Evolutionary conservation across 2,888 invertebrate genomes (phyloP).

Genomic region (Heliconius cydno): DNA sequence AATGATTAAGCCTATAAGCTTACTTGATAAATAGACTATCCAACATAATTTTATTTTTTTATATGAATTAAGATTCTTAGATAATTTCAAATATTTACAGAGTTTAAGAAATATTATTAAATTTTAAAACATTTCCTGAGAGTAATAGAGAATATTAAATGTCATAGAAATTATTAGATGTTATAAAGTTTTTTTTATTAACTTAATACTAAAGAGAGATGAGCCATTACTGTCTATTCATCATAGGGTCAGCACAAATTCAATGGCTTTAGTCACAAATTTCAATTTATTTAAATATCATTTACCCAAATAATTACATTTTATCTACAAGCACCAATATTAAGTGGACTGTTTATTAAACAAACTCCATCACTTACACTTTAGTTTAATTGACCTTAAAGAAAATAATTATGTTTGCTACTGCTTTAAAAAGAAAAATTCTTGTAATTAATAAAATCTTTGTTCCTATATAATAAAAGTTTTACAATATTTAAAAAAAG

Average conservation of each 20-base stretch:
- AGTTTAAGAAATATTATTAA: neutral
- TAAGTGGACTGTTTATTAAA: conserved; percentile 59
- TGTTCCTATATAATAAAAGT: neutral
- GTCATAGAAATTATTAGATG: neutral
- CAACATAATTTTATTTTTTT: too few relatives aligned
- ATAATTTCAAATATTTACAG: neutral
- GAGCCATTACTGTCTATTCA: neutral
- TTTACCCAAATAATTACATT: conserved; percentile 50
- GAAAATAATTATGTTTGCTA: conserved; percentile 9
- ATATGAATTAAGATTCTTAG: neutral
- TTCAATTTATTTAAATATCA: conserved; percentile 20
- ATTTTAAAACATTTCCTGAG: neutral
- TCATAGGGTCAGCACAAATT: neutral
- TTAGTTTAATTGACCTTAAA: conserved; percentile 39
- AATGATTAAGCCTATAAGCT: neutral
- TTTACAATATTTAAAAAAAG: neutral
- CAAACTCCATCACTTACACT: conserved; percentile 28
- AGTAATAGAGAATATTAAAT: neutral
- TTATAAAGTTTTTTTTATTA: neutral
- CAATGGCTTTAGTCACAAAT: neutral
- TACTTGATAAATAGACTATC: too few relatives aligned
- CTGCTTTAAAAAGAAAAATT: neutral
- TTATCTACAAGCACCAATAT: conserved; percentile 71
- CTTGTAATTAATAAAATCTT: neutral
- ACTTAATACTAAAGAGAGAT: neutral